Base-by-base conservation (phyloP, 2,888 invertebrate species). In the Belgica antarctica region DNA sequence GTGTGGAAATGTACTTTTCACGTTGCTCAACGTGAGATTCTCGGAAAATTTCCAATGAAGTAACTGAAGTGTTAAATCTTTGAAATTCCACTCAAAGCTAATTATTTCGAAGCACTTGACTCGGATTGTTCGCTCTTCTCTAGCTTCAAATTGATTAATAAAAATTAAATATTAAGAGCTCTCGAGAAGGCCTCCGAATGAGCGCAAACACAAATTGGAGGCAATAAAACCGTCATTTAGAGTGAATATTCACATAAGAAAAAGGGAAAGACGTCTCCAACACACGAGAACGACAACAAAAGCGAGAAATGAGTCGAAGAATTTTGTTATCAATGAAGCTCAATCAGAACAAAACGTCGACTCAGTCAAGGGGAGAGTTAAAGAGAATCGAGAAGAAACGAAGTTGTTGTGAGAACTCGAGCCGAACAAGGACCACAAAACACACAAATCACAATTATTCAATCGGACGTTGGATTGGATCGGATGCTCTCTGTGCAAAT, bases 251-350 rank as follows among this genome's bases (percentile, higher is more conserved):
- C 59, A 52, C 52, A 52, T 52, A 52, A 52, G 41, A 10, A 22
- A 31, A 52, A 52, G 52, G 17, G 22, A 52, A 52, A 8, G 22
- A 52, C 17, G 41, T 41, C n/a, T n/a, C 52, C 2, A 15, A n/a
- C n/a, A n/a, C n/a, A n/a, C 5, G 61, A 24, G 61, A 61, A 25
- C 12, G 12, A 24, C 19, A 57, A 57, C 22, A 22, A 8, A 57
- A 57, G 22, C 24, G 41, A 41, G 57, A 57, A 57, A 5, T 7
- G 7, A 28, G 27, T 12, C 61, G 15, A 28, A 27, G 28, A 28
- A 61, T 27, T 61, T 61, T 61, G n/a, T 61, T 61, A 61, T 61
- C 61, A 61, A 61, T 61, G 25, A 24, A 61, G n/a, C 61, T 61
- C 61, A 61, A 61, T 61, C 61, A 61, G 61, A 4, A 8, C 8